These are phyloP conservation scores for Conomelus anceps DNA, from an alignment of 2,888 invertebrate species.

Conservation along the genomic window DNA sequence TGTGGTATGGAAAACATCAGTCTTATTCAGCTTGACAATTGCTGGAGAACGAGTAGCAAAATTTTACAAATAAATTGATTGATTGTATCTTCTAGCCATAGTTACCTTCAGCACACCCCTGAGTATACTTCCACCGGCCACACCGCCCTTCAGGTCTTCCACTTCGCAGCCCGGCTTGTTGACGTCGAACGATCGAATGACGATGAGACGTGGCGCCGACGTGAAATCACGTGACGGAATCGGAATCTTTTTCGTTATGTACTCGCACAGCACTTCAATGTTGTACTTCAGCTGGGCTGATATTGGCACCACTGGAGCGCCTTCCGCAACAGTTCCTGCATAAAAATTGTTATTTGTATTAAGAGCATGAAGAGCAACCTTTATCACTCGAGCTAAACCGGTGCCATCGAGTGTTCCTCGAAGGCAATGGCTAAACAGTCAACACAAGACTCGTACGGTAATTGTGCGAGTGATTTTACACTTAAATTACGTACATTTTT, in stretches of 20 bases:
- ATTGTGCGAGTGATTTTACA: too few relatives aligned
- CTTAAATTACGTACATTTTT: too few relatives aligned
- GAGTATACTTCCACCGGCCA: constrained; percentile 96
- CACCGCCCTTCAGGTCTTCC: constrained; percentile 94
- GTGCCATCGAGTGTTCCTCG: too few relatives aligned
- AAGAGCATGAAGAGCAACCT: too few relatives aligned
- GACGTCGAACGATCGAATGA: constrained; percentile 96
- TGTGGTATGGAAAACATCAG: too few relatives aligned
- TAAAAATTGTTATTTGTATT: constrained; percentile 2
- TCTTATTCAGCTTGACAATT: too few relatives aligned
- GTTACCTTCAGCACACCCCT: constrained; percentile 80
- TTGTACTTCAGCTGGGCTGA: constrained; percentile 99
- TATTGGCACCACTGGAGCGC: constrained; percentile 96
- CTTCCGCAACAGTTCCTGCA: constrained; percentile 90
- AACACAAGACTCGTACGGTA: too few relatives aligned
- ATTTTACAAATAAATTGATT: too few relatives aligned
- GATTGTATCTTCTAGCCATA: too few relatives aligned
- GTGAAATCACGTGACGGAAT: constrained; percentile 93
- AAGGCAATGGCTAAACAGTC: too few relatives aligned
- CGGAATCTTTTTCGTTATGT: constrained; percentile 96
- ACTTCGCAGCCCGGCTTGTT: constrained; percentile 99
- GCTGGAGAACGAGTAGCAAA: too few relatives aligned
- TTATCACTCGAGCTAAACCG: too few relatives aligned
- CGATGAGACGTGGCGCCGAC: constrained; percentile 90
- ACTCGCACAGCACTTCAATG: constrained; percentile 97